These are phyloP conservation scores for Siniperca undulata DNA, from an alignment of 2,797 vertebrate species.

Conservation along the genomic window DNA sequence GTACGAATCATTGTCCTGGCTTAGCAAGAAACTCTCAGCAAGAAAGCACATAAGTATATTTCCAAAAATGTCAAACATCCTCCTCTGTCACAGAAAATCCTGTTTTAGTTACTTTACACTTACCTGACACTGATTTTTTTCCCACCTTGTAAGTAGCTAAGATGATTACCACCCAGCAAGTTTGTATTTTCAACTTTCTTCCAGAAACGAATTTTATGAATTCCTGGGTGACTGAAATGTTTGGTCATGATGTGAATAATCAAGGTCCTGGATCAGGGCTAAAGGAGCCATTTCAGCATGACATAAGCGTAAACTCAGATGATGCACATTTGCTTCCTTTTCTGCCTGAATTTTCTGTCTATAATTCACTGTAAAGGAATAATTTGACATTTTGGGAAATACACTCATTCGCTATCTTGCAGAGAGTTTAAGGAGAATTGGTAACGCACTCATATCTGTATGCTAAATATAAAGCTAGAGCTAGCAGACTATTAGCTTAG, in stretches of 20 bases:
- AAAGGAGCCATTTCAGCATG: not conserved
- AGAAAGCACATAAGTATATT: no score
- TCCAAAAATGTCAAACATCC: no score
- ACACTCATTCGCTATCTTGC: not conserved
- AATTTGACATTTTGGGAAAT: not conserved
- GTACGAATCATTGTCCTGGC: not conserved
- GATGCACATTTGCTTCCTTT: not conserved
- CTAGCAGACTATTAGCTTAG: not conserved
- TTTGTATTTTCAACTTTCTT: no score
- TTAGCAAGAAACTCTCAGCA: no score
- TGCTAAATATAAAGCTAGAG: not conserved
- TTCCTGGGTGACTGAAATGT: no score
- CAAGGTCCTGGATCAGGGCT: not conserved
- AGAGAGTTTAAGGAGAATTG: not conserved
- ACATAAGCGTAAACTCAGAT: not conserved
- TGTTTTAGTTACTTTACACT: no score
- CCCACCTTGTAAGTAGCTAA: no score
- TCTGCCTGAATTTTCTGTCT: not conserved
- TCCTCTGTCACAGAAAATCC: no score
- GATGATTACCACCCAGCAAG: no score
- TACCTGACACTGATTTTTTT: no score
- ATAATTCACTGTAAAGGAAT: not conserved
- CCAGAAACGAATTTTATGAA: no score
- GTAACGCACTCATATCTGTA: not conserved
- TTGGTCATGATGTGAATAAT: no score